Evolutionary conservation across 2,888 invertebrate genomes (phyloP).

Genomic region (Chromoteleia sp.): DNA sequence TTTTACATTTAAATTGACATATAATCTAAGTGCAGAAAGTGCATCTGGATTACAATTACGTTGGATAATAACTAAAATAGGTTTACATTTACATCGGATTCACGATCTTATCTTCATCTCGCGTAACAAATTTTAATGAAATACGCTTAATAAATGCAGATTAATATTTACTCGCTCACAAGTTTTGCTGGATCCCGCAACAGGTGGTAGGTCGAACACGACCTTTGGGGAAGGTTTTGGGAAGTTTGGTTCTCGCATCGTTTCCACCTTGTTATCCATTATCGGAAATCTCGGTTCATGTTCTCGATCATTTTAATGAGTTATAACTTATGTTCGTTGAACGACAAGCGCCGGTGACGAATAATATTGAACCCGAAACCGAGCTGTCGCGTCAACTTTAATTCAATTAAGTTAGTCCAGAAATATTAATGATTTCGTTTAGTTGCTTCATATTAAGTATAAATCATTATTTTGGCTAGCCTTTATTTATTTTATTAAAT

Average conservation of each 20-base stretch:
- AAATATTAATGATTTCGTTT: not conserved
- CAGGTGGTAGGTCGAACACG: constrained; percentile 63
- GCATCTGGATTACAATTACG: not conserved
- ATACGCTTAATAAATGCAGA: constrained; percentile 33
- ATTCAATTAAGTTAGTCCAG: not conserved
- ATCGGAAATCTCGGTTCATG: constrained; percentile 63
- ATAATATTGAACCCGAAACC: constrained; percentile 5
- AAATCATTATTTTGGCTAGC: too few relatives aligned
- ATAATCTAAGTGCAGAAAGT: too few relatives aligned
- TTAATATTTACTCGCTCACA: constrained; percentile 46
- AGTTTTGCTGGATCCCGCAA: constrained; percentile 58
- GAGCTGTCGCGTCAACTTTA: constrained; percentile 1
- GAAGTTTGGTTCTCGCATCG: constrained; percentile 60
- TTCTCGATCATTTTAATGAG: constrained; percentile 66
- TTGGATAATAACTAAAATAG: not conserved
- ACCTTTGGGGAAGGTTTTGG: constrained; percentile 62
- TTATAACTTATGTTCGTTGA: constrained; percentile 53
- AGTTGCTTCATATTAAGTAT: too few relatives aligned
- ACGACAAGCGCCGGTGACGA: constrained; percentile 28
- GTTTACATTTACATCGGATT: constrained; percentile 2
- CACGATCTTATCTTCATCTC: constrained; percentile 17
- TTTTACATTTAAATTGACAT: too few relatives aligned
- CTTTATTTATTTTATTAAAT: too few relatives aligned
- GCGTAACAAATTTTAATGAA: constrained; percentile 23
- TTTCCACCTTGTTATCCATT: constrained; percentile 67